A percentile compares a stretch with the other conserved stretches of the same genome.
Evolutionary conservation across 2,113 vertebrate species (phyloP).

Genomic region (Actenoides hombroni): DNA sequence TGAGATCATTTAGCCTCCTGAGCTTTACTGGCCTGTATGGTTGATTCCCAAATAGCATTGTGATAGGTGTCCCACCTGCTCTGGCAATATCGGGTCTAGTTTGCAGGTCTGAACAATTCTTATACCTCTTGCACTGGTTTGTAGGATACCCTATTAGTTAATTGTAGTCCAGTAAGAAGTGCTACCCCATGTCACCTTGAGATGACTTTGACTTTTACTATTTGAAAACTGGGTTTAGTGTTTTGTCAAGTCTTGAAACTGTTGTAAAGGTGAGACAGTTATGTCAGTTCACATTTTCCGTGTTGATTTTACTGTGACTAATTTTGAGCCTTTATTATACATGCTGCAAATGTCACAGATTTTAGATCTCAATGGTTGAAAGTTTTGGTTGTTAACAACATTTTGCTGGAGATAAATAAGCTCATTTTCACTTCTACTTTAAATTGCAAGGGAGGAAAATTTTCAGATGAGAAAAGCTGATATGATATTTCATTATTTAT

Average conservation of each 20-base stretch:
- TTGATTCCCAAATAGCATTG: neutral
- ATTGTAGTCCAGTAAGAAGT: neutral
- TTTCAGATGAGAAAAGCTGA: neutral
- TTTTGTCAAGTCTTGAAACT: neutral
- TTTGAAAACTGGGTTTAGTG: neutral
- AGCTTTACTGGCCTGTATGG: neutral
- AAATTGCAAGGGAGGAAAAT: neutral
- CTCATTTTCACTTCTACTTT: neutral
- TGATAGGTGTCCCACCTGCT: neutral
- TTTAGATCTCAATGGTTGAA: neutral
- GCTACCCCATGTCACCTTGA: neutral
- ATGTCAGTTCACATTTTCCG: neutral
- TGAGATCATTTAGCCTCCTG: neutral
- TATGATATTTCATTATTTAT: neutral
- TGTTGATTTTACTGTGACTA: neutral
- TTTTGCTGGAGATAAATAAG: constrained; percentile 8
- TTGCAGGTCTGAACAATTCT: neutral
- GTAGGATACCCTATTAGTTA: neutral
- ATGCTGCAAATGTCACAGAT: constrained; percentile 8
- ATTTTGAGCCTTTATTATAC: neutral
- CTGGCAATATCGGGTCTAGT: neutral
- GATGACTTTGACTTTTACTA: neutral
- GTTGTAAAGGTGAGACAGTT: neutral
- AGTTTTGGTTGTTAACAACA: neutral
- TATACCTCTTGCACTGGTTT: neutral